These are phyloP conservation scores for Esperia sulphurella DNA, from an alignment of 2,888 invertebrate species.

Conservation along the genomic window DNA sequence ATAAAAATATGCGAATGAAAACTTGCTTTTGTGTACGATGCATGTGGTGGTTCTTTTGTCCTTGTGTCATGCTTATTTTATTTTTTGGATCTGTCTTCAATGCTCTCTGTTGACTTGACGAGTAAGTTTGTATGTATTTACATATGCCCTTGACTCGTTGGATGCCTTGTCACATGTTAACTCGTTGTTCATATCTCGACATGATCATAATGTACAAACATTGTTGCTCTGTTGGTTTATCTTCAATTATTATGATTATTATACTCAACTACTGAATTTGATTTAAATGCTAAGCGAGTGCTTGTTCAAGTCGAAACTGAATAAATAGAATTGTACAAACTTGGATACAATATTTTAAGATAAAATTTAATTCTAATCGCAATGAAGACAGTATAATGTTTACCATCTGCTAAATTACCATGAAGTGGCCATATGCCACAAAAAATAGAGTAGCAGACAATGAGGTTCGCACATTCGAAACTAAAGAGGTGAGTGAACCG, in stretches of 20 bases:
- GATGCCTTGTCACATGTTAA: conserved; percentile 48
- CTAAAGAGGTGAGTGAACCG: conserved; percentile 68
- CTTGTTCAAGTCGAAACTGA: too few relatives aligned
- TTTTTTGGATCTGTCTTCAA: conserved; percentile 45
- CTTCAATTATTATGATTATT: too few relatives aligned
- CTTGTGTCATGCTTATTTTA: conserved; percentile 34
- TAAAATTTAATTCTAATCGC: conserved; percentile 15
- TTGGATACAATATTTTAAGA: neutral
- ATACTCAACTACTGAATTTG: too few relatives aligned
- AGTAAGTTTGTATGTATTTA: conserved; percentile 65
- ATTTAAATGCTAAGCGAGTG: too few relatives aligned
- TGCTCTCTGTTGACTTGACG: conserved; percentile 54
- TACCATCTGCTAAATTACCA: conserved; percentile 47
- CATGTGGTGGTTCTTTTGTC: conserved; percentile 42
- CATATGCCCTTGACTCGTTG: conserved; percentile 58
- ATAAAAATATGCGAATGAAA: conserved; percentile 19
- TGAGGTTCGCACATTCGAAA: conserved; percentile 72
- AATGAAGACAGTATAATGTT: conserved; percentile 25
- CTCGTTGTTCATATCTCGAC: conserved; percentile 40
- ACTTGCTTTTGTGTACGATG: conserved; percentile 22
- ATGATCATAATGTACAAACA: conserved; percentile 21
- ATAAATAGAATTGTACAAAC: neutral
- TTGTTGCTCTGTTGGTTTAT: neutral
- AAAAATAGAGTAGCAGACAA: conserved; percentile 66
- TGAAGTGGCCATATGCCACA: conserved; percentile 63